Evolutionary conservation across 1,140 invertebrate genomes (phyloP), one percentile per base, ranked within the genome.

Genomic region (Drosophila oshimai): DNA sequence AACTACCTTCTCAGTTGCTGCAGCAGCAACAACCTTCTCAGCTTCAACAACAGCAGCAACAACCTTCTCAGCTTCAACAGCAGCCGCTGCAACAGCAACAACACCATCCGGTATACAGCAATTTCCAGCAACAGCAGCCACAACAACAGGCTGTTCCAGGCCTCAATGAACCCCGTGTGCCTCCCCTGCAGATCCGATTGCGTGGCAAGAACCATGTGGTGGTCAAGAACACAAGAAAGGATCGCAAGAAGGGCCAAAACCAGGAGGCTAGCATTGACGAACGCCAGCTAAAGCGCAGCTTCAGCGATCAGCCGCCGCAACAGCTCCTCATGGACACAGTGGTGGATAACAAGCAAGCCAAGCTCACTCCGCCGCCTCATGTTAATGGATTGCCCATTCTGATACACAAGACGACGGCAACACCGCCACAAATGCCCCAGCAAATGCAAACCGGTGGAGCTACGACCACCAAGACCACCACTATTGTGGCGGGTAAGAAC

Each of bases 121-220:
- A 67, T 49, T 71, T 72, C 74, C 73, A 72, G 44, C 74, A 57
- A 17, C 68, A 51, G 4, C 78, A 72, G 10, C 45, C 55, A 12
- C 58, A 87, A 13, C 91, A 91, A 28, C 80, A 73, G 49, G 41
- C 34, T 18, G 58, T 49, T 2, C 64, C 51, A 10, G 90, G 91
- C 1, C 93, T 93, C 1, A 94, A 94, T 57, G 96, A 97, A 78
- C 94, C 95, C 1, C 92, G 96, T 55, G 96, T 98, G 13, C 97
- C 97, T 17, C 97, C 97, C 2, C 92, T 98, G 78, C 97, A 98
- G 88, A 98, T 98, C 77, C 97, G 96, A 45, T 91, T 98, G 41
- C 92, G 96, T 64, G 96, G 96, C 6, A 92, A 95, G 37, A 97
- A 97, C 91, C 95, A 95, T 10, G 95, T 95, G n/a, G 96, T 98